Base-by-base conservation (phyloP, 2,113 vertebrate genomes). In the Campylomormyrus tamandua region DNA sequence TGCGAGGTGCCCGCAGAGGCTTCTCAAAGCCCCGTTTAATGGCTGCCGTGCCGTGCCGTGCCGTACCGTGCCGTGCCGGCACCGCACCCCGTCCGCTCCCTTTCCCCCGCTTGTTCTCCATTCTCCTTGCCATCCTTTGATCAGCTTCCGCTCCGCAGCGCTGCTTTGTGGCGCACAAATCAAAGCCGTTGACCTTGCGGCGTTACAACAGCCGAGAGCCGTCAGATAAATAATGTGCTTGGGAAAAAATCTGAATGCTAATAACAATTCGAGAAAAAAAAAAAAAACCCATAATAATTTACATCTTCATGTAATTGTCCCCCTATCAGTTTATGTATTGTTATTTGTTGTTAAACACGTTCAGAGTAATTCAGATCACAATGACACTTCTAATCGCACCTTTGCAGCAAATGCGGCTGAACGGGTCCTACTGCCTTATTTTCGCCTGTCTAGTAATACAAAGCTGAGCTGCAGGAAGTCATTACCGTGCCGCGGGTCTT, bases 151-250 rank as follows among this genome's bases (percentile, higher is more conserved):
- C 42, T 3, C 31, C 70, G 8, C 31, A n/a, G 21, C 6, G 50
- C 88, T 56, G 31, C 35, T 9, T 83, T 56, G 88, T 27, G 19
- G 10, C 21, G 0, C 50, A 39, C 11, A 42, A 89, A 42, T 46
- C 89, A 89, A 19, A 62, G 52, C 52, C 77, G 11, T 46, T 58
- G 52, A 89, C 80, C 77, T 89, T 45, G 52, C 52, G 31, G 53
- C 27, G 42, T 15, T 42, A 58, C 80, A 17, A 24, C 77, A 45
- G 45, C 39, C 39, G 39, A 42, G 50, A 39, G 10, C 31, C 35
- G 83, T 84, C 13, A 35, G 8, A 84, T 42, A 42, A 89, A 89
- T 56, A 31, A 39, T 62, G 35, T 17, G 17, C 39, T 31, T 58
- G 77, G 39, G 50, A 17, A n/a, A 83, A 56, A 80, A 80, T 39